phyloP scores from a whole-genome alignment of 1,140 invertebrate species.

The Pseudomyrmex concolor region DNA sequence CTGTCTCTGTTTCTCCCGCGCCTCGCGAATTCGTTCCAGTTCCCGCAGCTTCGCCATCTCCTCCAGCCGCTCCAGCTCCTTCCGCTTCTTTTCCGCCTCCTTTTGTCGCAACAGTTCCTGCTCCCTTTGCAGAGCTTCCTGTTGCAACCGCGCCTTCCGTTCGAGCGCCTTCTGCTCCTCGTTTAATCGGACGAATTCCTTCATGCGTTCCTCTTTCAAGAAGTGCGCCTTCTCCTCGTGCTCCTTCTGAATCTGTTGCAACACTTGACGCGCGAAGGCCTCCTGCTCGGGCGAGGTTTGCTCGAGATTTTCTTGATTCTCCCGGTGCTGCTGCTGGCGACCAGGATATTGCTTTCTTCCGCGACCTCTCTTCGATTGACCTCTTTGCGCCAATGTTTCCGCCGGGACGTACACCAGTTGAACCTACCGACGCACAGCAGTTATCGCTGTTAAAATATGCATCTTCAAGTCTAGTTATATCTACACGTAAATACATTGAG shows the following conservation, averaged over 20 bases:
- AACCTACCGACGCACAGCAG: slow-evolving; percentile 83
- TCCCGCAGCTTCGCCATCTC: slow-evolving; percentile 79
- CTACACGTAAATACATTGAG: background rate
- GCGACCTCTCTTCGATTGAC: slow-evolving; percentile 76
- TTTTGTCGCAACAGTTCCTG: slow-evolving; percentile 79
- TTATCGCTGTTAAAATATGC: background rate
- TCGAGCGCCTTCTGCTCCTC: slow-evolving; percentile 80
- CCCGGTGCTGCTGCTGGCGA: slow-evolving; percentile 77
- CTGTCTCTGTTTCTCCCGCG: slow-evolving; percentile 77
- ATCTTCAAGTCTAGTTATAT: background rate
- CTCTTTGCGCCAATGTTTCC: slow-evolving; percentile 89
- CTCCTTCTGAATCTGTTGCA: slow-evolving; percentile 83
- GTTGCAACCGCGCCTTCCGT: slow-evolving; percentile 77
- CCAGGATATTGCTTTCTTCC: slow-evolving; percentile 70
- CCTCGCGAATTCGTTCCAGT: slow-evolving; percentile 77
- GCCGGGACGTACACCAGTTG: slow-evolving; percentile 92
- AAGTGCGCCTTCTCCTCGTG: slow-evolving; percentile 80
- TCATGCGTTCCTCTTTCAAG: slow-evolving; percentile 76
- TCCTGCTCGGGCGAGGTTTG: slow-evolving; percentile 72
- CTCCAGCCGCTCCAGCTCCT: slow-evolving; percentile 79
- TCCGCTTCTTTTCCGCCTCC: slow-evolving; percentile 79
- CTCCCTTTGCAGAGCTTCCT: slow-evolving; percentile 75
- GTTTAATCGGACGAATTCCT: slow-evolving; percentile 77
- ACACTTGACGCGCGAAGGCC: slow-evolving; percentile 81
- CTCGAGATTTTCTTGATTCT: slow-evolving; percentile 72